Evolutionary conservation across 1,140 invertebrate genomes (phyloP), one percentile per base, ranked within the genome.

Genomic region (Aradophagus sp.): DNA sequence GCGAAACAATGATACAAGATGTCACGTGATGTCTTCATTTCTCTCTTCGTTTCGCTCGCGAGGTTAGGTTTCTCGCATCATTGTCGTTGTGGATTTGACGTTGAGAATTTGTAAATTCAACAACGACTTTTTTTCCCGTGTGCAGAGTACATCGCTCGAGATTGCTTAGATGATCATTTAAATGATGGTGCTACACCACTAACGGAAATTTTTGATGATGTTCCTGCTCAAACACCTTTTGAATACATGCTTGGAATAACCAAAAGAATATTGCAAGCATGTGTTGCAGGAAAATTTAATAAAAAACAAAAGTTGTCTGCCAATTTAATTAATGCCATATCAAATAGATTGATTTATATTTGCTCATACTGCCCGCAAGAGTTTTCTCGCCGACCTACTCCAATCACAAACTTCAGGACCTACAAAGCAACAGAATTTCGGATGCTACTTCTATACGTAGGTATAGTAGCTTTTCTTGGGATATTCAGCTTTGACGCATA

Each of bases 391-490:
- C 26, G 36, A 15, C 74, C 66, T 3, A 35, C 29, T 11, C 27
- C 11, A 19, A 35, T 73, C 4, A 34, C 0, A 13, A 13, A 34
- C 1, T 59, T 58, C 13, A 35, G 20, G 1, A 48, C 15, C 2
- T 70, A 52, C 12, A 76, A 73, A 52, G 68, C 74, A 19, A 68
- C 68, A 7, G 68, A 73, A 23, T 55, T 56, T 27, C 35, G 70
- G 3, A 63, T 66, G 42, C 48, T 75, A 27, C 35, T 77, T 10
- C 13, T 74, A 2, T 73, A 73, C 32, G 35, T 52, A 6, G 70
- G 66, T 2, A 56, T 53, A 12, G 48, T 61, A 1, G 47, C 44
- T 15, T 52, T 73, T 4, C 15, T 65, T 41, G 44, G 50, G 15
- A 35, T 74, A 23, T n/a, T 74, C 7, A 10, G 36, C 26, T 27